Percentiles rank a stretch among this genome's conserved stretches.
These are phyloP conservation scores for Cheumatopsyche charites DNA, from an alignment of 1,140 invertebrate species.

Conservation along the genomic window DNA sequence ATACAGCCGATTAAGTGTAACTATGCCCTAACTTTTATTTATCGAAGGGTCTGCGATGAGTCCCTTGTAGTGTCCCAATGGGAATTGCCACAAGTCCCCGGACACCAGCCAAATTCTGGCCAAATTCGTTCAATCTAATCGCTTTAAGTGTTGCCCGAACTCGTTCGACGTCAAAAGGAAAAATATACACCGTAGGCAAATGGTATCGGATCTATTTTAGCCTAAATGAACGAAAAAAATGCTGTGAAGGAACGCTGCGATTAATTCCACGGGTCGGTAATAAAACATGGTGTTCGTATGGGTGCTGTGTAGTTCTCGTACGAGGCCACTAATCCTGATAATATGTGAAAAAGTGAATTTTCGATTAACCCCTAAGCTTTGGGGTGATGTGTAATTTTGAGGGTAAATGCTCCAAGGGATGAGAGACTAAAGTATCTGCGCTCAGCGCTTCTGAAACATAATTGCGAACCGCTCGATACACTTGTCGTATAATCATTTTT, in stretches of 20 bases:
- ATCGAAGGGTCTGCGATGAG: conserved; percentile 1
- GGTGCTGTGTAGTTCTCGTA: not conserved
- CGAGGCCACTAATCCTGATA: conserved; percentile 45
- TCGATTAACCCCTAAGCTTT: conserved; percentile 46
- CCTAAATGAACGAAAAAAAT: too few relatives aligned
- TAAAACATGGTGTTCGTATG: conserved; percentile 20
- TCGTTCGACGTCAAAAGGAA: conserved; percentile 1
- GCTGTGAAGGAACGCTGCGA: too few relatives aligned
- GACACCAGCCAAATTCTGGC: not conserved
- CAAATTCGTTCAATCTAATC: conserved; percentile 30
- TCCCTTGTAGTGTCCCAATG: conserved; percentile 15
- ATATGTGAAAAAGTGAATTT: conserved; percentile 49
- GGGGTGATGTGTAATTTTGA: conserved; percentile 40
- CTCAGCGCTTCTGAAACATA: not conserved
- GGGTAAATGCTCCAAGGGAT: conserved; percentile 28
- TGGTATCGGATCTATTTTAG: not conserved
- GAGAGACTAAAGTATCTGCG: conserved; percentile 2
- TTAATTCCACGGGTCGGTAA: conserved; percentile 26
- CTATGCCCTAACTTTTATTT: conserved; percentile 18
- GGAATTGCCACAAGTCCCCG: conserved; percentile 4
- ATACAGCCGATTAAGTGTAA: conserved; percentile 22
- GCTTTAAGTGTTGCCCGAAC: conserved; percentile 19
- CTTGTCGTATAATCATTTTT: not conserved
- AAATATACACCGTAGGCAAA: not conserved
- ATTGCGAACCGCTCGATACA: not conserved